Base-by-base conservation (phyloP, 2,888 invertebrate species). In the Tanypteryx hageni region DNA sequence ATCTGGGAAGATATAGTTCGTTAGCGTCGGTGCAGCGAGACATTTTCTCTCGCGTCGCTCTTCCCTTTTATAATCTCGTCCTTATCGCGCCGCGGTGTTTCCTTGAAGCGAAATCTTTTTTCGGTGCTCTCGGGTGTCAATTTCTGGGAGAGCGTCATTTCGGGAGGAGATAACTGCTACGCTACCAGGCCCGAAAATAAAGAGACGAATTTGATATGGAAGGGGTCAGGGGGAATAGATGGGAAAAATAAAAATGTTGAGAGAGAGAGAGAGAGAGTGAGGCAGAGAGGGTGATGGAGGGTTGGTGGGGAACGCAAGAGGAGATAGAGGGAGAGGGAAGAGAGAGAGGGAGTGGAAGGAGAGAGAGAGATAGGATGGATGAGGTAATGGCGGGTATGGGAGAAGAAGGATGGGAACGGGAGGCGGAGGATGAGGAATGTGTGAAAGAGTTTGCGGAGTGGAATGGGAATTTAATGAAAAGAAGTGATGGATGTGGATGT, bases 381-480 rank as follows among this genome's bases (percentile, higher is more conserved):
- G 68, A 64, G 61, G 18, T 76, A 76, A 76, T 76, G 76, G 76
- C n/a, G 76, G 76, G 76, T 76, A 27, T 27, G 76, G 76, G 27
- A 76, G 76, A 76, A 58, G 85, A 22, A 14, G 84, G 84, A 22
- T 14, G 84, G 84, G 84, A 31, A 64, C 14, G 58, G 27, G 85
- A 14, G 58, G 64, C 14, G 89, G 89, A n/a, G 56, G 68, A 27
- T 27, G 18, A 64, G 89, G 68, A 44, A n/a, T 11, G 89, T 64
- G 68, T 64, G 89, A 44, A 89, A 89, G 89, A 89, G 64, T 89
- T 64, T 18, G 89, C n/a, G 89, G 85, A 22, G 58, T 61, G 89
- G 68, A 89, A 89, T 89, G 89, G 89, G 89, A 89, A 89, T 89
- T 89, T 89, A 64, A 89, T 89, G 89, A 89, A 89, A 89, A 89